Percentiles rank a stretch among this genome's conserved stretches.
phyloP scores from a whole-genome alignment of 2,888 invertebrate species.

The Brachyopa scutellaris region DNA sequence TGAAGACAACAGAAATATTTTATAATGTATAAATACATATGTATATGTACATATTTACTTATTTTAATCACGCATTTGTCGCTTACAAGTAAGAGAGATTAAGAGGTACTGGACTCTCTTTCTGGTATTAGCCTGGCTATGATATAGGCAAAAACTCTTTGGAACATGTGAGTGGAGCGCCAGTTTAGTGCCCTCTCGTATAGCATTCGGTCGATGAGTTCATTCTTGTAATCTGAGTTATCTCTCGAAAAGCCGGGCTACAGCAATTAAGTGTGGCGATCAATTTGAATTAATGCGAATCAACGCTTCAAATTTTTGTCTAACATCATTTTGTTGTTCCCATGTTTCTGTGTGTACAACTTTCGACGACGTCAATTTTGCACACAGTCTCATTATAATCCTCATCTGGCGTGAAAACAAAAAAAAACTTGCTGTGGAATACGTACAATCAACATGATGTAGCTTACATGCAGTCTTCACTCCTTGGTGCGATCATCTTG shows the following conservation, averaged over 20 bases:
- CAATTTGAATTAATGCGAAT: conserved; percentile 44
- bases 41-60: conserved; percentile 35
- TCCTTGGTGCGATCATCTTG: conserved; percentile 37
- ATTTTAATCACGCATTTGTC: conserved; percentile 29
- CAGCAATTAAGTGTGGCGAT: conserved; percentile 20
- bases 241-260: not conserved
- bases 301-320: too few species aligned
- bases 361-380: conserved; percentile 29
- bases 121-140: conserved; percentile 4
- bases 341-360: too few species aligned
- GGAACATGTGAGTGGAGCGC: not conserved
- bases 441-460: too few species aligned
- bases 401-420: conserved; percentile 4
- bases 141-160: not conserved
- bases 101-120: conserved; percentile 17
- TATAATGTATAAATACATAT: too few species aligned
- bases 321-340: conserved; percentile 11
- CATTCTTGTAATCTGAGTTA: conserved; percentile 29
- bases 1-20: not conserved
- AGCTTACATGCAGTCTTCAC: conserved; percentile 27
- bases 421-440: conserved; percentile 1
- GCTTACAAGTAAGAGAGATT: not conserved
- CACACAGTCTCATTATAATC: conserved; percentile 31
- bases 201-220: conserved; percentile 45
- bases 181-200: too few species aligned